Percentiles rank a stretch among this genome's conserved stretches.
Evolutionary conservation across 2,113 vertebrate species (phyloP).

Genomic region (Agapornis roseicollis): DNA sequence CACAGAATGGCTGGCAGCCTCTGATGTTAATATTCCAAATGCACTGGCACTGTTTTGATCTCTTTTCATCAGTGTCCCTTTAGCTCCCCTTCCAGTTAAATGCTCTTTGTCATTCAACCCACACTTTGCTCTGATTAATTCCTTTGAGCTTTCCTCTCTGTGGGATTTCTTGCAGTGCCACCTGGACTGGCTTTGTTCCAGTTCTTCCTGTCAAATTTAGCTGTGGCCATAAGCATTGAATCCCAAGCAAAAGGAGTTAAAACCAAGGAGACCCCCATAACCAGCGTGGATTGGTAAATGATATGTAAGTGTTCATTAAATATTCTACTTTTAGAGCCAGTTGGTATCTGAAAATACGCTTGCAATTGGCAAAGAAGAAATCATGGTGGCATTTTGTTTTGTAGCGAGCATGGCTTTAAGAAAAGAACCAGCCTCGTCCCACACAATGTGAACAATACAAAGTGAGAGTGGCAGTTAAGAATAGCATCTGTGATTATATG

Average conservation of each 20-base stretch:
- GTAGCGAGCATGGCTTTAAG: not conserved
- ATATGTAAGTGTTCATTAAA: not conserved
- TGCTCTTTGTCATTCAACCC: not conserved
- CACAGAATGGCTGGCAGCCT: not conserved
- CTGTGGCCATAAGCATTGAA: not conserved
- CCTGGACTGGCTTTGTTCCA: not conserved
- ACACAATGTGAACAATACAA: not conserved
- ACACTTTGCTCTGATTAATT: not conserved
- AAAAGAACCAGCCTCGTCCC: not conserved
- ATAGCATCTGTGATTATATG: not conserved
- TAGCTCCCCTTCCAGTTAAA: not conserved
- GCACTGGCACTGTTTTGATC: not conserved
- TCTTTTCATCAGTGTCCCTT: not conserved
- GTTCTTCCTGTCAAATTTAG: not conserved
- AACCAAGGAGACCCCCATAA: not conserved
- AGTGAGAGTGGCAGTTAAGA: not conserved
- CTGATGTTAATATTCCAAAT: not conserved
- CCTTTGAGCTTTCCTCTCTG: not conserved
- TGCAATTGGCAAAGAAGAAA: not conserved
- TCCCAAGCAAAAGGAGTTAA: not conserved
- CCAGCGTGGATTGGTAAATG: not conserved
- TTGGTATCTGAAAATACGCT: not conserved
- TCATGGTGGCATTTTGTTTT: not conserved
- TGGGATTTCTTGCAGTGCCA: not conserved
- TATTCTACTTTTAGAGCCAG: not conserved